phyloP scores from a whole-genome alignment of 2,113 vertebrate genomes.

The Rhinichthys klamathensis region DNA sequence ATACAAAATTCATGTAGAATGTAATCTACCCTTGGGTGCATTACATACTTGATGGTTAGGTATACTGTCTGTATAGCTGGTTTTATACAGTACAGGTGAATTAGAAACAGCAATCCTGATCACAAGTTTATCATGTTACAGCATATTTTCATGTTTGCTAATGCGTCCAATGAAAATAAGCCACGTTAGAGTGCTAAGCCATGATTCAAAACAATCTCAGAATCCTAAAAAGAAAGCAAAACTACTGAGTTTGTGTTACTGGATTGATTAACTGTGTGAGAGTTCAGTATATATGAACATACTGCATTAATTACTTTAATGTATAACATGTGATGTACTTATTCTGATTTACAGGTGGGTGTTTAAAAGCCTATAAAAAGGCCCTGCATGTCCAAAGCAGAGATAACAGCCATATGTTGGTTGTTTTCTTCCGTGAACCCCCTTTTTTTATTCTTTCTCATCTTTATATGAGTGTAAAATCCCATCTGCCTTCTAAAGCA shows the following conservation, averaged over 20 bases:
- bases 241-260: not conserved
- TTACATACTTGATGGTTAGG: constrained; percentile 48
- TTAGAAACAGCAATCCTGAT: not conserved
- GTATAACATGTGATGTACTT: constrained; percentile 16
- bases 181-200: not conserved
- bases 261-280: not conserved
- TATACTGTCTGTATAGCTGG: not conserved
- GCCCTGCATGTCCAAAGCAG: constrained; percentile 49
- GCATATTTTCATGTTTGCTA: constrained; percentile 11
- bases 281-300: not conserved
- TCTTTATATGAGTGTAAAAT: constrained; percentile 48
- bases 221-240: not conserved
- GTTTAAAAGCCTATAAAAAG: constrained; percentile 64
- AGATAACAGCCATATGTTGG: constrained; percentile 55
- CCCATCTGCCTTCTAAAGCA: constrained; percentile 22
- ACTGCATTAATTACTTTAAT: constrained; percentile 22
- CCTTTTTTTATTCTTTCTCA: constrained; percentile 46
- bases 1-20: constrained; percentile 24
- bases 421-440: constrained; percentile 58
- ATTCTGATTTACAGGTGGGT: constrained; percentile 56
- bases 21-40: constrained; percentile 44
- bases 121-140: not conserved
- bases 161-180: not conserved
- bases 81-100: not conserved
- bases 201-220: not conserved